A percentile compares a stretch with the other conserved stretches of the same genome.
Conservation (phyloP, 2,888 invertebrate genomes). For the Xylocampa areola region DNA sequence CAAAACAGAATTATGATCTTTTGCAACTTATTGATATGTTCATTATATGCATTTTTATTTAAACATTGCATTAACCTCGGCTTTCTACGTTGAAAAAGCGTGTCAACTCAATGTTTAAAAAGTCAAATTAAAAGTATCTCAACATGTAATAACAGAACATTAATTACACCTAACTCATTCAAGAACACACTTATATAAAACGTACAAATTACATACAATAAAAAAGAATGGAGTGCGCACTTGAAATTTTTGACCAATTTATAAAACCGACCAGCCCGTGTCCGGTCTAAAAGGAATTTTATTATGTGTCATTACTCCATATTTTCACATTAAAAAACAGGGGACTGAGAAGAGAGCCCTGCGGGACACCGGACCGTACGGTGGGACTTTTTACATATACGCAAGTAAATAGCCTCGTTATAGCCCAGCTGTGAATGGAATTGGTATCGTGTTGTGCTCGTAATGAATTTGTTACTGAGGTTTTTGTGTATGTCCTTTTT, state of each 20-base stretch:
- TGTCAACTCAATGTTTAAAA: slow-evolving; percentile 16
- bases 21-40: slow-evolving; percentile 1
- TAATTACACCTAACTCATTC: slow-evolving; percentile 36
- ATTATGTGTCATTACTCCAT: slow-evolving; percentile 84
- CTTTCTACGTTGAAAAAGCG: slow-evolving; percentile 8
- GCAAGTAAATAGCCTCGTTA: slow-evolving; percentile 80
- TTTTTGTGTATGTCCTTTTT: slow-evolving; percentile 67
- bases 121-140: slow-evolving; percentile 20
- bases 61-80: background rate
- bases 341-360: slow-evolving; percentile 71
- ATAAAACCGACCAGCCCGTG: slow-evolving; percentile 63
- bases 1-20: slow-evolving; percentile 2
- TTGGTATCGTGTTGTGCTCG: slow-evolving; percentile 80
- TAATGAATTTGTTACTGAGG: slow-evolving; percentile 82
- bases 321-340: slow-evolving; percentile 78
- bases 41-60: slow-evolving; percentile 3
- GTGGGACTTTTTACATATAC: slow-evolving; percentile 71
- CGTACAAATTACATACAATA: slow-evolving; percentile 63
- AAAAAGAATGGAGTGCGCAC: slow-evolving; percentile 56
- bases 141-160: slow-evolving; percentile 23
- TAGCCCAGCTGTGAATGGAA: slow-evolving; percentile 85
- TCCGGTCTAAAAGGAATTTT: slow-evolving; percentile 77
- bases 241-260: slow-evolving; percentile 67
- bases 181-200: slow-evolving; percentile 59
- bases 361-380: slow-evolving; percentile 72